Percentiles rank a stretch among this genome's conserved stretches.
Conservation (phyloP, 2,888 invertebrate species). For the Salticus scenicus region DNA sequence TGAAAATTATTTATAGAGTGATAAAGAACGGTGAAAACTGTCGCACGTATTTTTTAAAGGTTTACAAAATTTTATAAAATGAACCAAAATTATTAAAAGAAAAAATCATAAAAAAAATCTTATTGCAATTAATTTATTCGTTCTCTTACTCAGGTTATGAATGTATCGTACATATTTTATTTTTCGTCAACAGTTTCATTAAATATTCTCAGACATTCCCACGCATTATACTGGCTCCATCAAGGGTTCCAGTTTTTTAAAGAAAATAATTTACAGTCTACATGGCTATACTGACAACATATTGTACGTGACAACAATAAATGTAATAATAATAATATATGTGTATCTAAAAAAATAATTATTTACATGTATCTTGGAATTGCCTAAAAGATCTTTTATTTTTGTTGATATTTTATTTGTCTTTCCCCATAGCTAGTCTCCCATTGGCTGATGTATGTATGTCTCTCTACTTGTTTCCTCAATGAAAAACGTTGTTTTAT, state of each 20-base stretch:
- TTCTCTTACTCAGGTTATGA: no score
- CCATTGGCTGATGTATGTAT: background rate
- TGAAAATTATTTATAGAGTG: no score
- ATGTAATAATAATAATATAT: conserved; percentile 1
- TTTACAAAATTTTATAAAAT: no score
- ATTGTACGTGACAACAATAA: conserved; percentile 2
- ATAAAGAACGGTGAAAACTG: no score
- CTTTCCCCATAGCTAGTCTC: background rate
- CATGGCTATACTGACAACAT: background rate
- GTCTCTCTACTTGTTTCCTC: conserved; percentile 24
- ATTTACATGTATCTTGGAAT: background rate
- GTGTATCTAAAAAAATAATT: conserved; percentile 5
- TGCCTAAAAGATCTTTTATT: background rate
- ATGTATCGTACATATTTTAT: no score
- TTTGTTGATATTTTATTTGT: background rate
- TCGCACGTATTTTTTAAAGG: no score
- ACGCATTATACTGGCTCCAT: background rate
- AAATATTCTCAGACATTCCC: background rate
- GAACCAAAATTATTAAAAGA: no score
- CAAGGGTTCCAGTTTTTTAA: background rate
- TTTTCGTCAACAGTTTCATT: no score
- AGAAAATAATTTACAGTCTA: conserved; percentile 13
- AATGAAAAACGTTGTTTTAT: conserved; percentile 33
- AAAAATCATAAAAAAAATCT: no score
- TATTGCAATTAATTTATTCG: no score